Evolutionary conservation across 1,140 invertebrate species (phyloP), one percentile per base, ranked within the genome.

Genomic region (Xylocopa sonorina): DNA sequence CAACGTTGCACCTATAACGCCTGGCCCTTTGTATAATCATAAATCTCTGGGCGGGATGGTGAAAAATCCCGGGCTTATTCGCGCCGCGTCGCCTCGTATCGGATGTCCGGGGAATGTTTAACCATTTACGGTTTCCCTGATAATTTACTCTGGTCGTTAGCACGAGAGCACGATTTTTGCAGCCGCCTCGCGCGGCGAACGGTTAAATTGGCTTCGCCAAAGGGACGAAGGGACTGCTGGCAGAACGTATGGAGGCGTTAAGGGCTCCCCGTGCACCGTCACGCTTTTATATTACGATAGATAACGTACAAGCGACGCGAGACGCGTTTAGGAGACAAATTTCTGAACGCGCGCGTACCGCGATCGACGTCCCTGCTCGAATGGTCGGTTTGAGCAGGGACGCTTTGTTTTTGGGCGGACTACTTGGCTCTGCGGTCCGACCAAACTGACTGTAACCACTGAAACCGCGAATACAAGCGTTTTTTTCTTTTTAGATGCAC

Each of bases 141-240:
- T 77, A 71, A 71, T 77, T 77, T 60, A 77, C 75, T 66, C 75
- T n/a, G 9, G 75, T 77, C 75, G 75, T 77, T 77, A 77, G 66
- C 18, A 43, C 75, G 7, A 3, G 64, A 10, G 32, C 29, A 1
- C 66, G 18, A 77, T 69, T 77, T 69, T 77, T 50, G 27, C 24
- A 4, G 53, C 0, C 0, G 9, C 9, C 38, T 38, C 9, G 0
- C n/a, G 3, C 18, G 46, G 21, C 18, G 38, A 29, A 51, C 43
- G 51, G 32, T n/a, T 51, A 63, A 46, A 32, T 74, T 24, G 32
- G 48, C 16, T 16, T 10, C 43, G 50, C 18, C n/a, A n/a, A 12
- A 57, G 27, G 2, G 55, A 32, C n/a, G 29, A 21, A 32, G 9
- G 38, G 55, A 16, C 14, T 9, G 63, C 21, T 27, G n/a, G 18